Evolutionary conservation across 2,797 vertebrate genomes (phyloP), one percentile per base, ranked within the genome.

Genomic region (Eulemur rubriventer): DNA sequence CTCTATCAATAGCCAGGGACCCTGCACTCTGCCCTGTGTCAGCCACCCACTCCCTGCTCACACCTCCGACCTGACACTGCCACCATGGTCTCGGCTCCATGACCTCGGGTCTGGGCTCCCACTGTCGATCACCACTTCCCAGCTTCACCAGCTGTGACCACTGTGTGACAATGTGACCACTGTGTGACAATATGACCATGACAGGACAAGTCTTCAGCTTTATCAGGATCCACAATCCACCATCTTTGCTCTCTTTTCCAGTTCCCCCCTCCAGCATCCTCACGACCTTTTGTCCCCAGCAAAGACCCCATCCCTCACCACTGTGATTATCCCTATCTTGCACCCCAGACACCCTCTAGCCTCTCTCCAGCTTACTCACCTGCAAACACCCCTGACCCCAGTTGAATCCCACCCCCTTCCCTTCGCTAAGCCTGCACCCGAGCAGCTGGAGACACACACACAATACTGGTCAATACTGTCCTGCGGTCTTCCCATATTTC

Each of bases 21-120:
- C 33, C 33, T 28, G 4, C 26, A 0, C n/a, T 65, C 30, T 63
- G 6, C 35, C 65, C 13, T 26, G n/a, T 0, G 0, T 12, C 52
- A 52, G 84, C 48, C 89, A 35, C 46, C 72, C 6, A 0, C 12
- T 10, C 46, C 55, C 72, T 57, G 46, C 24, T 48, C 38, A n/a
- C 28, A 13, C 20, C 43, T 81, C 8, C 4, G 4, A 30, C 61
- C 61, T 55, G 72, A 33, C 17, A 3, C 43, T 7, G 24, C 1
- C 5, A 11, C 6, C 17, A 16, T 18, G 18, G 38, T 48, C 4
- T 30, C 22, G 2, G 22, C 69, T 59, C 41, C 2, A 33, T 0
- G 0, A 2, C 43, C 55, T 20, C 13, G 6, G 9, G 41, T 38
- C 57, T 24, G 14, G 41, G 48, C 2, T 28, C 17, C 76, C 7